Percentiles rank a stretch among this genome's conserved stretches.
These are phyloP conservation scores for Anthonomus grandis DNA, from an alignment of 1,140 invertebrate species.

Conservation along the genomic window DNA sequence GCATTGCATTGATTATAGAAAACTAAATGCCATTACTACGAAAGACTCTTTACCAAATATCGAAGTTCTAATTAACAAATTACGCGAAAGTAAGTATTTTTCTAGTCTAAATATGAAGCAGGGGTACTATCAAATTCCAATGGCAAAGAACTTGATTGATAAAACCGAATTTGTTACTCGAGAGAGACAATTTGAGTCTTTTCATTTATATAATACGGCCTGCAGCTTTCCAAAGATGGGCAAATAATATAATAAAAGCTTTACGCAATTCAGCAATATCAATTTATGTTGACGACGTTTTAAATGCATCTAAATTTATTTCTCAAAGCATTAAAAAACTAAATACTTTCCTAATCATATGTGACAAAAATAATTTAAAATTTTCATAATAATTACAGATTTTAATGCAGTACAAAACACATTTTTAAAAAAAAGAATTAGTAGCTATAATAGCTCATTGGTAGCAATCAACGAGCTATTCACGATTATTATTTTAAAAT, in stretches of 20 bases:
- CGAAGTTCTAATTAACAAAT: constrained; percentile 45
- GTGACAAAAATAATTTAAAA: too few relatives aligned
- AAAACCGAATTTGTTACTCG: constrained; percentile 27
- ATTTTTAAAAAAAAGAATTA: too few relatives aligned
- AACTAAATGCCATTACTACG: not conserved
- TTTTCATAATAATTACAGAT: too few relatives aligned
- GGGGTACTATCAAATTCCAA: constrained; percentile 38
- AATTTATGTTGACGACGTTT: not conserved
- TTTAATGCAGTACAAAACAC: too few relatives aligned
- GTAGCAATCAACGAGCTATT: too few relatives aligned
- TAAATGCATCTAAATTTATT: too few relatives aligned
- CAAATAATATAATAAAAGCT: not conserved
- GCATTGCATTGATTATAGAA: not conserved
- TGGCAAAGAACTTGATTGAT: constrained; percentile 26
- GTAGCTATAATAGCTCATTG: too few relatives aligned
- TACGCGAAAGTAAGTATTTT: constrained; percentile 34
- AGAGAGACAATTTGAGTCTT: constrained; percentile 34
- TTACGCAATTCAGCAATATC: not conserved
- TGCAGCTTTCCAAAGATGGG: constrained; percentile 20
- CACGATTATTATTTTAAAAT: too few relatives aligned
- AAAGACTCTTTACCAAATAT: constrained; percentile 35
- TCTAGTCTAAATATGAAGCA: constrained; percentile 32
- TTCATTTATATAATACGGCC: constrained; percentile 29
- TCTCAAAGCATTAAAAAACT: too few relatives aligned
- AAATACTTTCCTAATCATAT: too few relatives aligned